phyloP scores from a whole-genome alignment of 1,140 invertebrate genomes.

The Leptestheria dahalacensis region DNA sequence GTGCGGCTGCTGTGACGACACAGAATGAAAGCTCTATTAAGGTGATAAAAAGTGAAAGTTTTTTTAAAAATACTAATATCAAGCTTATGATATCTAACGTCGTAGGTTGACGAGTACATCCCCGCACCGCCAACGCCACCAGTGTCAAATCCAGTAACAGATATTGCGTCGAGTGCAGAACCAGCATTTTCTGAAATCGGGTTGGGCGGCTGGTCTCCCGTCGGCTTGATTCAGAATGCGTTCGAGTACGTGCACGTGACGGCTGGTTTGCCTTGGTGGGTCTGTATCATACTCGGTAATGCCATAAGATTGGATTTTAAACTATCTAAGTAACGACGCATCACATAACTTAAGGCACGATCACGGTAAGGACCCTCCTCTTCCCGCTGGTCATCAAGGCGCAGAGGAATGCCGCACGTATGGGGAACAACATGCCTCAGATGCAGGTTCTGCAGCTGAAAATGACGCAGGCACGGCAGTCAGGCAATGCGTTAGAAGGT shows the following conservation, averaged over 20 bases:
- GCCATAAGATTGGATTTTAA: slow-evolving; percentile 3
- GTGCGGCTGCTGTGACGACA: background rate
- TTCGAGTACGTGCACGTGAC: slow-evolving; percentile 67
- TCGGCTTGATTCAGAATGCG: slow-evolving; percentile 58
- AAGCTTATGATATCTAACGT: no score
- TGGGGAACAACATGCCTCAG: slow-evolving; percentile 67
- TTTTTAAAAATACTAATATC: no score
- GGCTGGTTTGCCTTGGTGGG: slow-evolving; percentile 77
- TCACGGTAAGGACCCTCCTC: slow-evolving; percentile 49
- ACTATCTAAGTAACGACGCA: background rate
- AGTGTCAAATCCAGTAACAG: slow-evolving; percentile 22
- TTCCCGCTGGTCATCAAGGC: slow-evolving; percentile 68
- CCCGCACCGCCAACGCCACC: slow-evolving; percentile 18
- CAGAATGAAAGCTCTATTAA: background rate
- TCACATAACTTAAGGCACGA: slow-evolving; percentile 41
- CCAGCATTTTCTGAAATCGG: slow-evolving; percentile 61
- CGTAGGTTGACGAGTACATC: slow-evolving; percentile 7
- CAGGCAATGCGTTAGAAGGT: slow-evolving; percentile 64
- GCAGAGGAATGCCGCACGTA: slow-evolving; percentile 56
- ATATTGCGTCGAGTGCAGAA: slow-evolving; percentile 41
- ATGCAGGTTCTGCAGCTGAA: slow-evolving; percentile 61
- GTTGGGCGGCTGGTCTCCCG: slow-evolving; percentile 55
- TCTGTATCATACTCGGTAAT: slow-evolving; percentile 53
- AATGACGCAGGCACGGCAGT: slow-evolving; percentile 62
- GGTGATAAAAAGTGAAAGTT: no score